Conservation (phyloP, 1,140 invertebrate species). For the Trinorchestia longiramus region DNA sequence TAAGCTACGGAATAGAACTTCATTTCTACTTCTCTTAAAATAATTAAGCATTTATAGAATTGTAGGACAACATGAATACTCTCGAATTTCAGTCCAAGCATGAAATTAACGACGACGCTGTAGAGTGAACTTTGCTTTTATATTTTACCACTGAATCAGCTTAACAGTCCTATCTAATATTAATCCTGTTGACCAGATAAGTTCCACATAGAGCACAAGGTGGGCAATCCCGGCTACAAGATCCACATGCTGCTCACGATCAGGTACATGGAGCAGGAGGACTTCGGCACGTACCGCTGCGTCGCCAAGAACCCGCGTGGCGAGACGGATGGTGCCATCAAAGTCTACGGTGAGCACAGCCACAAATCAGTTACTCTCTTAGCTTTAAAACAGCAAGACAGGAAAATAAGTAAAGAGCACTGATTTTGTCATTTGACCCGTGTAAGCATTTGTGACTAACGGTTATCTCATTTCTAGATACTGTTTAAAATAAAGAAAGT, state of each 20-base stretch:
- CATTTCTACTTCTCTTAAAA: too few species aligned
- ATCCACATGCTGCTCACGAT: constrained; percentile 68
- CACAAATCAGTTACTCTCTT: not conserved
- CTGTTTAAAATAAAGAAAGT: too few species aligned
- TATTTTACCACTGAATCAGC: not conserved
- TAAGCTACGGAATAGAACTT: too few species aligned
- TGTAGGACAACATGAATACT: too few species aligned
- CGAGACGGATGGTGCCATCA: constrained; percentile 90
- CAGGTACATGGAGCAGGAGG: constrained; percentile 71
- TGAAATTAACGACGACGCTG: too few species aligned
- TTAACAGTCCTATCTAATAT: not conserved
- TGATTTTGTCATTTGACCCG: too few species aligned
- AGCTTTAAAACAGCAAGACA: too few species aligned
- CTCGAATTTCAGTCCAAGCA: too few species aligned
- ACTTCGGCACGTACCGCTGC: constrained; percentile 91
- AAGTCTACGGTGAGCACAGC: constrained; percentile 63
- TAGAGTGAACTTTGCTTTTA: not conserved
- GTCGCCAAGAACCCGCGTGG: constrained; percentile 92
- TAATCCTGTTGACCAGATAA: constrained; percentile 71
- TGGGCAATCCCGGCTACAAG: constrained; percentile 71
- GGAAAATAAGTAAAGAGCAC: too few species aligned
- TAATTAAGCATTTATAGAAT: too few species aligned
- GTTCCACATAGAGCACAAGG: constrained; percentile 78
- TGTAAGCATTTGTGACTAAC: too few species aligned
- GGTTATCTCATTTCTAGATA: too few species aligned